phyloP scores from a whole-genome alignment of 2,888 invertebrate species.

The Agrenia bidenticulata region DNA sequence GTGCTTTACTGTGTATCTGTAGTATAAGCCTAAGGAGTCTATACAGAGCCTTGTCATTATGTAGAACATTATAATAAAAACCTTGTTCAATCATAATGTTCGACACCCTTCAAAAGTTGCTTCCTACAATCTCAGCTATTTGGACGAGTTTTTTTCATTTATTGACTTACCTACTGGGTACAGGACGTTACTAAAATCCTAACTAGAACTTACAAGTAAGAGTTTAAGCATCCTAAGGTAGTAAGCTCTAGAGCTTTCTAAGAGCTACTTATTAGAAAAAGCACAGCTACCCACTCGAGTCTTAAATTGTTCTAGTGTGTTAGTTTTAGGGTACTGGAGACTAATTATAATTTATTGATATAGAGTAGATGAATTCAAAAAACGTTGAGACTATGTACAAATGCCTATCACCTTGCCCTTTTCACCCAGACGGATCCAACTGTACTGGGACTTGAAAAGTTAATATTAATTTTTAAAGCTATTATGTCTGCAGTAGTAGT shows the following conservation, averaged over 20 bases:
- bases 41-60: too few relatives aligned
- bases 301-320: too few relatives aligned
- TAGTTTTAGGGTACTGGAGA: too few relatives aligned
- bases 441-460: slow-evolving; percentile 16
- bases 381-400: slow-evolving; percentile 29
- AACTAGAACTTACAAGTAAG: too few relatives aligned
- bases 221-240: too few relatives aligned
- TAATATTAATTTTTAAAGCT: slow-evolving; percentile 5
- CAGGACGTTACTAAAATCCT: too few relatives aligned
- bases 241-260: neutral
- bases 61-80: too few relatives aligned
- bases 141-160: slow-evolving; percentile 22
- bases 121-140: slow-evolving; percentile 22
- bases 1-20: too few relatives aligned
- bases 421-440: slow-evolving; percentile 34
- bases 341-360: too few relatives aligned
- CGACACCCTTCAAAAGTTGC: slow-evolving; percentile 1
- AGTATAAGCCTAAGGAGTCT: too few relatives aligned
- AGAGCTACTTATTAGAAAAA: neutral
- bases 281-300: neutral
- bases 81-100: neutral
- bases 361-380: neutral
- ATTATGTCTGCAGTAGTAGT: too few relatives aligned
- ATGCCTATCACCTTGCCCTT: slow-evolving; percentile 47
- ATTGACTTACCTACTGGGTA: neutral